phyloP scores from a whole-genome alignment of 2,888 invertebrate genomes.

The Teleiodes luculella region DNA sequence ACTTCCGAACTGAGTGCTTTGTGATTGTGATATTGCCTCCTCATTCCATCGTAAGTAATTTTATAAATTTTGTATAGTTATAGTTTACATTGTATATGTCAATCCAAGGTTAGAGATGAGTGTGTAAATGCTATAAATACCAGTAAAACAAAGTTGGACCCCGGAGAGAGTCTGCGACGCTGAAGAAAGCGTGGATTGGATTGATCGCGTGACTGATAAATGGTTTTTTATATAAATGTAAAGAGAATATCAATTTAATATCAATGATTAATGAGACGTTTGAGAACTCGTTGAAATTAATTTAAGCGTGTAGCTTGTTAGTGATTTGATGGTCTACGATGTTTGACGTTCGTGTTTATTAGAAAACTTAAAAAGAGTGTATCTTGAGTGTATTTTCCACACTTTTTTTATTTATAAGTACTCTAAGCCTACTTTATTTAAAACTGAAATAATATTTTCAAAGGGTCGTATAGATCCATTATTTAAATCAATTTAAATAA shows the following conservation, averaged over 20 bases:
- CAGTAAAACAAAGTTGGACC: conserved; percentile 32
- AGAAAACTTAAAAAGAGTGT: too few relatives aligned
- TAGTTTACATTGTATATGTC: not conserved
- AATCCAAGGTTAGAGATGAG: conserved; percentile 12
- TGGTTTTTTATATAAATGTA: conserved; percentile 24
- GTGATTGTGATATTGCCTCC: conserved; percentile 53
- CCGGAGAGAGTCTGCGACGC: conserved; percentile 26
- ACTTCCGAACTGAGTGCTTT: conserved; percentile 45
- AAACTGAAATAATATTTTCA: too few relatives aligned
- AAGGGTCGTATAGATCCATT: not conserved
- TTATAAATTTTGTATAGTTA: conserved; percentile 12
- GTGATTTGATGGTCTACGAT: too few relatives aligned
- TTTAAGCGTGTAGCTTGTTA: conserved; percentile 7
- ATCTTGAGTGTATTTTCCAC: too few relatives aligned
- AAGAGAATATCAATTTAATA: conserved; percentile 17
- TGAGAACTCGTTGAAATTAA: conserved; percentile 9
- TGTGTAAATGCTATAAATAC: conserved; percentile 17
- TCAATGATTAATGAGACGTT: conserved; percentile 20
- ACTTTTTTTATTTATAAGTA: too few relatives aligned
- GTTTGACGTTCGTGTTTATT: too few relatives aligned
- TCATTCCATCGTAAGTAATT: conserved; percentile 40
- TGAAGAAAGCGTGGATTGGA: conserved; percentile 50
- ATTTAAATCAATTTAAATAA: not conserved
- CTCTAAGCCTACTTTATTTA: too few relatives aligned
- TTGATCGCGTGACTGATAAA: conserved; percentile 33